Evolutionary conservation across 2,797 vertebrate species (phyloP).

Genomic region (Pachyuromys duprasi): DNA sequence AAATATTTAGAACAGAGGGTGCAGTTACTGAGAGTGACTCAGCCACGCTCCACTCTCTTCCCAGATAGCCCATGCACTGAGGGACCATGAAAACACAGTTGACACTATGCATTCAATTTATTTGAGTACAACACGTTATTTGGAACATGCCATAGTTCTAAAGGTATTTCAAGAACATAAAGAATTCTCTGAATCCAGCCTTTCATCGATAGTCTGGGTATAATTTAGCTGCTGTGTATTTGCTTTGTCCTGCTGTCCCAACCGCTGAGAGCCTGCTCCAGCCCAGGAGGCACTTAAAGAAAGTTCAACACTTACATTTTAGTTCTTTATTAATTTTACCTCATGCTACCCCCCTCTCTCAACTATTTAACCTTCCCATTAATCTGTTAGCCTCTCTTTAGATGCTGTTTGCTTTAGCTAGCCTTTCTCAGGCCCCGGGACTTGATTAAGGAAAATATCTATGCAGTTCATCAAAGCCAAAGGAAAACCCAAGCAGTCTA

Average conservation of each 20-base stretch:
- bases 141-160: slow-evolving; percentile 8
- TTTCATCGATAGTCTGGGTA: slow-evolving; percentile 16
- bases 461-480: slow-evolving; percentile 71
- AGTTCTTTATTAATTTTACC: slow-evolving; percentile 72
- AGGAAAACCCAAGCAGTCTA: slow-evolving; percentile 50
- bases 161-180: slow-evolving; percentile 51
- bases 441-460: slow-evolving; percentile 74
- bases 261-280: neutral
- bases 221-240: slow-evolving; percentile 64
- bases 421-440: slow-evolving; percentile 53
- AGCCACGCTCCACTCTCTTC: neutral
- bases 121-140: slow-evolving; percentile 10
- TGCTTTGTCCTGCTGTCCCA: slow-evolving; percentile 25
- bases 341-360: slow-evolving; percentile 36
- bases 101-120: neutral
- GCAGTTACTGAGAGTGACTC: neutral
- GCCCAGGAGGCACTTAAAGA: slow-evolving; percentile 47
- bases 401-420: slow-evolving; percentile 67
- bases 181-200: slow-evolving; percentile 58
- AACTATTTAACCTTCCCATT: slow-evolving; percentile 66
- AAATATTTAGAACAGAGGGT: slow-evolving; percentile 36
- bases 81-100: neutral
- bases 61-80: neutral
- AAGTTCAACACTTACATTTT: slow-evolving; percentile 36
- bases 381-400: slow-evolving; percentile 71